Base-by-base conservation (phyloP, 2,888 invertebrate genomes). In the Lepidochrysops patricia region DNA sequence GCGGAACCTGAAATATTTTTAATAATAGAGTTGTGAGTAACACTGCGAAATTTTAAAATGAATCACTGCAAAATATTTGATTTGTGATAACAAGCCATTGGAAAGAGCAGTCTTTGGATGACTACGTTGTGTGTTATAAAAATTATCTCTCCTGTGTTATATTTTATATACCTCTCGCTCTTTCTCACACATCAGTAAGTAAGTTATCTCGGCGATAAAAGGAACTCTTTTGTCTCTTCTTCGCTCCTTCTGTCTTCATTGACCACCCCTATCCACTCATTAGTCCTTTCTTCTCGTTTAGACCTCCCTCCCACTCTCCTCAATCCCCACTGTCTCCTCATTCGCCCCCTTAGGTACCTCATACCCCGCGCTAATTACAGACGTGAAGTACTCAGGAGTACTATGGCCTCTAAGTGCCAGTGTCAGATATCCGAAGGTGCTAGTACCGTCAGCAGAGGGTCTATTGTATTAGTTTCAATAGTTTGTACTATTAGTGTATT, bases 391-490 rank as follows among this genome's bases (percentile, higher is more conserved):
- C 43, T 43, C 43, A 1, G 9, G 43, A 19, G 19, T 12, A 23
- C 43, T 19, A 19, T 19, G 19, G 79, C 75, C 77, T 80, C 82
- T 79, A 84, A 83, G 84, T 79, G 73, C 71, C 75, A 83, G 87
- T 85, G 79, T 87, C 87, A 84, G 82, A 83, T 88, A 81, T 84
- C 88, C 84, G 79, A 82, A 72, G 79, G 70, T 71, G 80, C 73
- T 69, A 72, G 82, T 82, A 87, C 80, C 74, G 73, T 76, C 79
- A 66, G 54, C 66, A 64, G 37, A 58, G 26, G 29, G 2, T 34
- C 15, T 12, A 15, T 3, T 13, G 7, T 25, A 25, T 12, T 34
- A 4, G 6, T n/a, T 57, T n/a, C 0, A 6, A 25, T 4, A 3
- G 9, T 1, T 13, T 52, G 52, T 27, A 9, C 43, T 29, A 4